Base-by-base conservation (phyloP, 2,113 vertebrate genomes). In the Paralichthys olivaceus region DNA sequence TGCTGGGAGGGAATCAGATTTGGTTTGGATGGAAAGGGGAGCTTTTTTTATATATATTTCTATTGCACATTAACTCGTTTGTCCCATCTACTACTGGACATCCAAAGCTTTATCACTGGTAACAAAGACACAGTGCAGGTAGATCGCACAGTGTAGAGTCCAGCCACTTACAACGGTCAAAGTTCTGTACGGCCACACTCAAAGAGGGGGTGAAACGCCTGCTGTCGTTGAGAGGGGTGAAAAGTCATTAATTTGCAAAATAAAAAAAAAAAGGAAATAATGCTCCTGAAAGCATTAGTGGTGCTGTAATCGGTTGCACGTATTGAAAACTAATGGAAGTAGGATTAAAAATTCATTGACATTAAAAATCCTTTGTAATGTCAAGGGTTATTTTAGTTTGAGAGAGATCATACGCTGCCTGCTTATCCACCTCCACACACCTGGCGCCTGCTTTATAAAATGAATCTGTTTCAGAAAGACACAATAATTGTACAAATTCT, bases 11-110 rank as follows among this genome's bases (percentile, higher is more conserved):
- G 22, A 45, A 55, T 26, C 9, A 15, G 32, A 25, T 69, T 75
- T 26, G 40, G 68, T 65, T 64, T 25, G 64, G 80, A 61, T 67
- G 63, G 60, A 53, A 77, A 67, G 15, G 0, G 25, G 23, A 67
- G 53, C 15, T 55, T 69, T 79, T 34, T 54, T 77, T n/a, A n/a
- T n/a, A 25, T 63, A 25, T 71, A 13, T 40, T 40, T 40, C 55
- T 55, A 1, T 58, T 54, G 28, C 60, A 26, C 56, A 7, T 55
- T 49, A 37, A 69, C 37, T 11, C 11, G 12, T 40, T 9, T 40
- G 37, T 2, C 20, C 61, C 29, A 53, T 63, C 47, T 26, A 55
- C 51, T 68, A 8, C 32, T 40, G 22, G 26, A 37, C 43, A 43
- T 17, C 28, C 26, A 66, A 49, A 29, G 56, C 32, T 45, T 64